Base-by-base conservation (phyloP, 2,888 invertebrate species). In the Salpingus planirostris region DNA sequence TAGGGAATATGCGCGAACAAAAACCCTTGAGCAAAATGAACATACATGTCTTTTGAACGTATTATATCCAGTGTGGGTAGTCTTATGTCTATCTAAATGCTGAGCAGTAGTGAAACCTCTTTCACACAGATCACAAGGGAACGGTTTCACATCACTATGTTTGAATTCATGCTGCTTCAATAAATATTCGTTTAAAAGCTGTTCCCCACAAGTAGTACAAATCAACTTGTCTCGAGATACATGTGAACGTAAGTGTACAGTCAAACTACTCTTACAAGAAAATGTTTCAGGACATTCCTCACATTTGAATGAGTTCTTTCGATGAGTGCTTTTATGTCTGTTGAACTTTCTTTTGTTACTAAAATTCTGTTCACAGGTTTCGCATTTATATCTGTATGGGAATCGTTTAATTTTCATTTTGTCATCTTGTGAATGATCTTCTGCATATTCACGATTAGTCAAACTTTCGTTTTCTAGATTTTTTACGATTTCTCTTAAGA, bases 81-180 rank as follows among this genome's bases (percentile, higher is more conserved):
- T 52, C 57, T 60, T 54, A 31, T 62, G 62, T 2, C 62, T 41
- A 25, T 46, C 43, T 29, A 62, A 44, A 44, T 58, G 60, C 32
- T 60, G 57, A n/a, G 55, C 53, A 6, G 62, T 61, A 12, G 59
- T 32, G 37, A 61, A 62, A n/a, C 60, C 59, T 55, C 54, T 59
- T 31, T 48, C 40, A 31, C 62, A 62, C 32, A 52, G 43, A 2
- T 43, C 31, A 41, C 62, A 62, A 10, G 57, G 59, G 44, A 49
- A 60, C 12, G 62, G 62, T 31, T 60, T 60, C 15, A 49, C 38
- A 14, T 52, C 50, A 3, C 42, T 41, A 41, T 62, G 62, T 38
- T 58, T 59, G 31, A 43, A 60, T 28, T 47, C 50, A 31, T 62
- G 62, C 30, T 55, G 57, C 15, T 50, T 57, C 14, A 62, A 35